Conservation (phyloP, 2,113 vertebrate species). For the Tragelaphus strepsiceros region DNA sequence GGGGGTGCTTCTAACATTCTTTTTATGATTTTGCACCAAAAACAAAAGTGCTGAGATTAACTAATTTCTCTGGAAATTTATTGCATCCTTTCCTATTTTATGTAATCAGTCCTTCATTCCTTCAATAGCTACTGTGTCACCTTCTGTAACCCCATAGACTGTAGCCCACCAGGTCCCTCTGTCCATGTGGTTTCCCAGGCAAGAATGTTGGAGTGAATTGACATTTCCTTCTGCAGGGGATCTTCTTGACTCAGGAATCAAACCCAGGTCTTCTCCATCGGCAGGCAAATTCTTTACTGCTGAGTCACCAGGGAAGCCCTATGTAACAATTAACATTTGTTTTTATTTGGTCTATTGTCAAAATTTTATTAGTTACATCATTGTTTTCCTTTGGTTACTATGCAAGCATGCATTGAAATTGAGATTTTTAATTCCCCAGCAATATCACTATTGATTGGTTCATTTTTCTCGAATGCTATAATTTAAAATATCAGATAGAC, state of each 20-base stretch:
- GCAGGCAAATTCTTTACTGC: neutral
- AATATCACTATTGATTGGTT: neutral
- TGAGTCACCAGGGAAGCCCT: neutral
- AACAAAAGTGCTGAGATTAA: neutral
- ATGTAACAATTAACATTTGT: neutral
- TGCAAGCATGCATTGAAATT: neutral
- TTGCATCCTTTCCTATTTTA: neutral
- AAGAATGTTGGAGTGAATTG: neutral
- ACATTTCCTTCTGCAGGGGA: neutral
- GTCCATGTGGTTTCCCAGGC: neutral
- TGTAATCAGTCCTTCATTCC: rapidly evolving
- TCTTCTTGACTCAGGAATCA: neutral
- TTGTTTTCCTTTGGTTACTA: neutral
- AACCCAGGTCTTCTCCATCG: neutral
- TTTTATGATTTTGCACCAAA: neutral
- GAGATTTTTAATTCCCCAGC: neutral
- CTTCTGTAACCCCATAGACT: neutral
- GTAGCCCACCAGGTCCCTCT: neutral
- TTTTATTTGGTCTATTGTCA: neutral
- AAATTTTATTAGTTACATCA: neutral
- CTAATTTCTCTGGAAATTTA: neutral
- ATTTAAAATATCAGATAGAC: neutral
- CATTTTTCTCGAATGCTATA: neutral
- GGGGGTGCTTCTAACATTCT: neutral
- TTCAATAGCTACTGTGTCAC: neutral